phyloP scores from a whole-genome alignment of 2,888 invertebrate genomes.

The Biston betularia region DNA sequence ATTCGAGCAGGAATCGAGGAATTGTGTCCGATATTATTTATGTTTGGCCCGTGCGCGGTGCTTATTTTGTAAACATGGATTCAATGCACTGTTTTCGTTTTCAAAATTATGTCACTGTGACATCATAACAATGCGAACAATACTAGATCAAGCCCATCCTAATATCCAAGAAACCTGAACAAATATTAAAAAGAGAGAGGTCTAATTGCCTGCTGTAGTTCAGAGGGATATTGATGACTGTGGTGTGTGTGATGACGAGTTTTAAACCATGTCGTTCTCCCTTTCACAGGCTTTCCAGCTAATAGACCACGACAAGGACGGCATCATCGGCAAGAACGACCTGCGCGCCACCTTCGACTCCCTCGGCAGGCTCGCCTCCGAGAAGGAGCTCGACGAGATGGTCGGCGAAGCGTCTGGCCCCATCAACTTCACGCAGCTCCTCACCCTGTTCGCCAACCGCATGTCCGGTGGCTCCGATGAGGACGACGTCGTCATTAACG shows the following conservation, averaged over 20 bases:
- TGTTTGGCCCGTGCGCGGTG: constrained; percentile 62
- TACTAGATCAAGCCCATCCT: not conserved
- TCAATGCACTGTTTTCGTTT: constrained; percentile 48
- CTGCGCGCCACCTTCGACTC: constrained; percentile 96
- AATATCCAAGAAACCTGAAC: not conserved
- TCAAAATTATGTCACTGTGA: constrained; percentile 52
- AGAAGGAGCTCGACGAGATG: constrained; percentile 97
- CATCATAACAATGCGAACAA: constrained; percentile 39
- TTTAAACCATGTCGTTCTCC: constrained; percentile 16
- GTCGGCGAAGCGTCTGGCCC: constrained; percentile 95
- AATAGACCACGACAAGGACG: constrained; percentile 98
- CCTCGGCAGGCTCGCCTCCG: constrained; percentile 94
- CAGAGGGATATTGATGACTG: not conserved
- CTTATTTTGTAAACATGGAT: constrained; percentile 67
- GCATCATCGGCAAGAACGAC: constrained; percentile 95
- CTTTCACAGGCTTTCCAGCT: constrained; percentile 93
- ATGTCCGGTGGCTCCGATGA: constrained; percentile 97
- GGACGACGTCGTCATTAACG: constrained; percentile 96
- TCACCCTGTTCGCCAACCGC: constrained; percentile 96
- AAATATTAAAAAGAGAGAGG: not conserved
- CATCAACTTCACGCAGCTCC: constrained; percentile 97
- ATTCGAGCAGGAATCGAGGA: constrained; percentile 40
- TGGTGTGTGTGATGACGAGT: not conserved
- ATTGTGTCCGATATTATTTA: constrained; percentile 45
- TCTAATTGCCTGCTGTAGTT: not conserved